Evolutionary conservation across 2,797 vertebrate species (phyloP), one percentile per base, ranked within the genome.

Genomic region (Phrynocephalus vlangalii): DNA sequence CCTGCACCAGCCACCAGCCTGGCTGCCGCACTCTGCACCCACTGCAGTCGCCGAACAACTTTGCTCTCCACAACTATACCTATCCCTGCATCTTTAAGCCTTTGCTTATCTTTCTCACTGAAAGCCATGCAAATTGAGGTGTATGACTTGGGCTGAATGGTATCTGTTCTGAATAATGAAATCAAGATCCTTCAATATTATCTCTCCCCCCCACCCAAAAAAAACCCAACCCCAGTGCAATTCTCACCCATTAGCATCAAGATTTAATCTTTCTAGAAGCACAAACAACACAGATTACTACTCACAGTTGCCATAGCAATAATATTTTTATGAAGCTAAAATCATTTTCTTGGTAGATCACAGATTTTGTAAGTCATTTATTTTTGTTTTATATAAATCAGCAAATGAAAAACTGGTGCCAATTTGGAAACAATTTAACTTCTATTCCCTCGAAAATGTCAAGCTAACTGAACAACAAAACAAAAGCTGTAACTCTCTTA

Each of bases 271-370:
- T 63, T 10, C 5, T 56, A 90, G 30, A 48, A 93, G 87, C 7
- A 85, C 7, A 79, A 94, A 92, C 88, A 88, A 94, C 11, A 90
- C 85, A 85, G 76, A 81, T 88, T 91, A 79, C 79, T 93, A 84
- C 83, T 88, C 77, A 93, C 91, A 75, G 91, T 94, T 87, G 86
- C 84, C 91, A 94, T 84, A 91, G 90, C 88, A 95, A 96, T 93
- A 79, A 80, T 81, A 91, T 83, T 84, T 93, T 91, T 86, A 86
- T 48, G 77, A 28, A 90, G 60, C 76, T 88, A 82, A 92, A 94
- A 93, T 90, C 83, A 90, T 94, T 94, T 95, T 91, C 94, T 93
- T 84, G 26, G 80, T 82, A 79, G 52, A 75, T 82, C 76, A 90
- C 1, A 93, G 84, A 86, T 86, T 90, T 80, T 82, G 28, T 79